Evolutionary conservation across 2,113 vertebrate genomes (phyloP), one percentile per base, ranked within the genome.

Genomic region (Psephotus haematonotus): DNA sequence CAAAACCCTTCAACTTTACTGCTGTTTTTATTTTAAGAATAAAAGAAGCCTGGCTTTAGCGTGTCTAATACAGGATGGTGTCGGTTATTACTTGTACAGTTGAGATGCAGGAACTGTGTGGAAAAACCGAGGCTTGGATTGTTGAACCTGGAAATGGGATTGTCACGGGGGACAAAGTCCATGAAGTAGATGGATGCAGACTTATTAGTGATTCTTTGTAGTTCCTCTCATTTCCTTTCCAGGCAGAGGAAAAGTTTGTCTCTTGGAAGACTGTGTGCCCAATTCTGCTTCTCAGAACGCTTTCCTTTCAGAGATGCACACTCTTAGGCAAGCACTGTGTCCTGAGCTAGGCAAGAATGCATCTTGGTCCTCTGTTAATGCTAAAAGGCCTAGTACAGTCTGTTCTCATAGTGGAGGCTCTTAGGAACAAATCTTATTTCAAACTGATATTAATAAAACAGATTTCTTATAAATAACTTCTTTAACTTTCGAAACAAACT

Each of bases 1-100:
- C 81, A 84, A 82, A 93, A 94, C 31, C 86, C 74, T 96, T 92
- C 94, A 94, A 92, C 92, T 94, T 94, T 79, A 90, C 91, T 94
- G 93, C 80, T 96, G 90, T 96, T 97, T 97, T 97, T 95, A 97
- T 97, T 97, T 93, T 93, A 96, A 98, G 92, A 92, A 90, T 98
- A 97, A 98, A 97, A 95, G 67, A 95, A 96, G 96, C 82, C 94
- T 92, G 82, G 88, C 93, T 95, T 96, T 97, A 96, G 92, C 62
- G 91, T 96, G 91, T 95, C 95, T 95, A 92, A 81, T 65, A 93
- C 55, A 88, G 82, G 92, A 53, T 70, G 79, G 70, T 80, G 84
- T 93, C 92, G 89, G 39, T 87, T 91, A 90, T 88, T 94, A 69
- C 94, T 84, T 62, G 70, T 65, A 55, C 31, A 47, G 43, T 8